Base-by-base conservation (phyloP, 2,888 invertebrate genomes). In the Pachycephus smyrnensis region DNA sequence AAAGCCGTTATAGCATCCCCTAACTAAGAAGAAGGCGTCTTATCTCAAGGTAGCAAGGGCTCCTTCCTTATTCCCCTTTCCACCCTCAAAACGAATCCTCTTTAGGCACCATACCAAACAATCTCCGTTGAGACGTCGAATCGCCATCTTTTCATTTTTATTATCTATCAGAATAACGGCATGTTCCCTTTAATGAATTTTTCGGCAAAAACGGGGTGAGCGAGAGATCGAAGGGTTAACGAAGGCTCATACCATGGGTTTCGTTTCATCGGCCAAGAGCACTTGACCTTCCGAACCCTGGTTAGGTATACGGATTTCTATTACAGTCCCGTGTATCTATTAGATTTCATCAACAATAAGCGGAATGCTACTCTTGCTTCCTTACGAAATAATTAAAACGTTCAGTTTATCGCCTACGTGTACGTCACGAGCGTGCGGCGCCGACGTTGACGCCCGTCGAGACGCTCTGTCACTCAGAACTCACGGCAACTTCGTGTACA, bases 1-100 rank as follows among this genome's bases (percentile, higher is more conserved):
- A 80, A 73, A 75, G 80, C 77, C 77, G 71, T 78, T 80, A 78
- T 31, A 76, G 69, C 79, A 75, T 75, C 76, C 77, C 77, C 68
- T 73, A 71, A 75, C 77, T 77, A 76, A 71, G 40, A 55, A 69
- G 69, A 73, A 80, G 77, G 73, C 75, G 74, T 71, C 81, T 79
- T 79, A 77, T 74, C 23, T 40, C 69, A 75, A 76, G 82, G 69
- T 35, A 73, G 75, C 76, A 69, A 30, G 23, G 37, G 30, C 15
- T 31, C 73, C 36, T 40, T 32, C 33, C 68, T 30, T 6, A 15
- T n/a, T 6, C 33, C 68, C 36, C 71, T 31, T 55, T 69, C n/a
- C 55, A 1, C 6, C 9, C 9, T 23, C 55, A 11, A 11, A 11
- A 1, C 12, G 3, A 37, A 37, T 68, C n/a, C 69, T 31, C 71